Base-by-base conservation (phyloP, 2,797 vertebrate genomes). In the Cyprinella venusta region DNA sequence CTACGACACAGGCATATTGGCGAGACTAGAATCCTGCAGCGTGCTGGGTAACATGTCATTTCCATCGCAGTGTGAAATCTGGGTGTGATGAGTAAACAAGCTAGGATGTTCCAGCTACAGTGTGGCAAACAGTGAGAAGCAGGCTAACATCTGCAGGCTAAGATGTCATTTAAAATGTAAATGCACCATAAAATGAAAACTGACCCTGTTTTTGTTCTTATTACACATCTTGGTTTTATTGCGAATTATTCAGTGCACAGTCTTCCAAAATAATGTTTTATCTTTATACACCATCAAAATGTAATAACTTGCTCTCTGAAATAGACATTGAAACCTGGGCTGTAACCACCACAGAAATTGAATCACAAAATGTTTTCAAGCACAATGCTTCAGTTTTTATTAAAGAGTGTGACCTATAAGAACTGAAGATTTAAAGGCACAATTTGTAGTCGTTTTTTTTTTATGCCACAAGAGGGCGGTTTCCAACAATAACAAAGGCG, bases 41-140 rank as follows among this genome's bases (percentile, higher is more conserved):
- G 12, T 64, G 56, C 68, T 83, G 74, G 59, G 67, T 78, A 64
- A 67, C 79, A 54, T 64, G 81, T 77, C 67, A 63, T 84, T 84
- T 86, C 56, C 59, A 84, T 48, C 4, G 15, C 67, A 40, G 82
- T 81, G 85, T 86, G 81, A 82, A 56, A 45, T 86, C 80, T 48
- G 26, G 10, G 38, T 61, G 54, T 30, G 81, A 24, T 76, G 52
- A 76, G 21, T 59, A 76, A 76, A 76, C 52, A 56, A 76, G 13
- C 59, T 59, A 59, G 72, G 72, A 59, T 40, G 21, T 40, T 40
- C 52, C 52, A 21, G 52, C 33, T 12, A 24, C n/a, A 3, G 36
- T 18, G 52, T 59, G 21, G 52, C 33, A 76, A 76, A 76, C 72
- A 56, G 33, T 24, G 21, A 38, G 72, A 56, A 21, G 18, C 26